These are phyloP conservation scores for Graphium colonna DNA, from an alignment of 2,888 invertebrate genomes.

Conservation along the genomic window DNA sequence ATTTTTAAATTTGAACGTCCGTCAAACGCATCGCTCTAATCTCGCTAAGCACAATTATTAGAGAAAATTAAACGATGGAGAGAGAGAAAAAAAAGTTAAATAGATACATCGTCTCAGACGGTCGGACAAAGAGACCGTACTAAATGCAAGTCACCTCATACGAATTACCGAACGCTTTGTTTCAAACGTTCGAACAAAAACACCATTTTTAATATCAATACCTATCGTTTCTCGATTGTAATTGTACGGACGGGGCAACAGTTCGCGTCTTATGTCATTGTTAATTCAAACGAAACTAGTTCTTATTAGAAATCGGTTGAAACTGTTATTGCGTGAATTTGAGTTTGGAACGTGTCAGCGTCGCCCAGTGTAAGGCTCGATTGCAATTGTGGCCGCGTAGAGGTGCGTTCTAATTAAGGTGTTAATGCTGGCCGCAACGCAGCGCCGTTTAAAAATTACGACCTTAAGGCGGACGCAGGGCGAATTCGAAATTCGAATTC, in stretches of 20 bases:
- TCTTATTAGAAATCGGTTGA: slow-evolving; percentile 19
- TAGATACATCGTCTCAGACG: slow-evolving; percentile 50
- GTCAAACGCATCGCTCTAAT: slow-evolving; percentile 40
- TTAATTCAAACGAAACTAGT: slow-evolving; percentile 32
- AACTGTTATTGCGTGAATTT: slow-evolving; percentile 18
- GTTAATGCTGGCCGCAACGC: slow-evolving; percentile 37
- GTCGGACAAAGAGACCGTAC: slow-evolving; percentile 58
- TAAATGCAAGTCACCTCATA: slow-evolving; percentile 64
- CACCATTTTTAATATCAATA: slow-evolving; percentile 64
- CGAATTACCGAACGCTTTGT: slow-evolving; percentile 73
- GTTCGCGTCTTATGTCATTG: slow-evolving; percentile 45
- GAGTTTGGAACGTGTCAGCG: slow-evolving; percentile 19
- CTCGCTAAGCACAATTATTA: slow-evolving; percentile 55
- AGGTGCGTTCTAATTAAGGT: slow-evolving; percentile 62
- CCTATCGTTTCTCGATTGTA: slow-evolving; percentile 57
- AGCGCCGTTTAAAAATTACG: slow-evolving; percentile 34
- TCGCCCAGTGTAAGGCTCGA: slow-evolving; percentile 30
- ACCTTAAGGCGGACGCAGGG: slow-evolving; percentile 26
- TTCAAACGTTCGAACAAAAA: slow-evolving; percentile 69
- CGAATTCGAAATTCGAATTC: slow-evolving; percentile 32
- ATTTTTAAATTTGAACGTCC: slow-evolving; percentile 44
- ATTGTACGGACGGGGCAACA: slow-evolving; percentile 43
- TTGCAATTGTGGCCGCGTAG: slow-evolving; percentile 39
- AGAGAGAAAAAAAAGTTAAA: slow-evolving; percentile 53
- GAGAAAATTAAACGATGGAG: slow-evolving; percentile 62